Conservation (phyloP, 2,113 vertebrate genomes). For the Archocentrus centrarchus region DNA sequence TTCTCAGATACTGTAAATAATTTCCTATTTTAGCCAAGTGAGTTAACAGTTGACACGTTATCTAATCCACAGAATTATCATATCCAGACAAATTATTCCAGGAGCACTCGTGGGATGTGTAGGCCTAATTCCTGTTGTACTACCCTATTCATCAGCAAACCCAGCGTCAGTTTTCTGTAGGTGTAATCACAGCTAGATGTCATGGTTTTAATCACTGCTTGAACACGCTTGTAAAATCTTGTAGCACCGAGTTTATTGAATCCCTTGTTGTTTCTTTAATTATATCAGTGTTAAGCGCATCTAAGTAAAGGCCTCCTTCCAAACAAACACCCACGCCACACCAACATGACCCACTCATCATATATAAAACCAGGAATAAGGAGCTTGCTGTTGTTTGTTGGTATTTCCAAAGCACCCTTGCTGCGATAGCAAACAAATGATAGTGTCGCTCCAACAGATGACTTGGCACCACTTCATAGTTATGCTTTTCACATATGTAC, state of each 20-base stretch:
- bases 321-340: slow-evolving; percentile 3
- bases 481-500: neutral
- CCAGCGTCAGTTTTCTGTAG: neutral
- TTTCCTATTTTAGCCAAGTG: neutral
- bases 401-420: neutral
- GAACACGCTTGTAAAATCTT: slow-evolving; percentile 17
- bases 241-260: neutral
- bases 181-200: slow-evolving; percentile 22
- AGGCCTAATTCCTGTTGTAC: slow-evolving; percentile 26
- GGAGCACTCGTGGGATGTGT: slow-evolving; percentile 10
- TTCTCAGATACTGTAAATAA: slow-evolving; percentile 25
- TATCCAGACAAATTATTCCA: slow-evolving; percentile 34
- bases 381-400: neutral
- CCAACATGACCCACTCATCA: neutral
- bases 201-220: slow-evolving; percentile 41
- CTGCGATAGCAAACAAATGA: neutral
- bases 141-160: slow-evolving; percentile 13
- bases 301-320: slow-evolving; percentile 1
- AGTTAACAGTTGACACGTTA: slow-evolving; percentile 1
- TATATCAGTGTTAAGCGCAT: neutral
- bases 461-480: neutral
- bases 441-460: neutral
- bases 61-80: slow-evolving; percentile 17
- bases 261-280: slow-evolving; percentile 27
- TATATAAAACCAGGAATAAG: neutral